Percentiles rank a stretch among this genome's conserved stretches.
Conservation (phyloP, 2,888 invertebrate genomes). For the Athalia circularis region DNA sequence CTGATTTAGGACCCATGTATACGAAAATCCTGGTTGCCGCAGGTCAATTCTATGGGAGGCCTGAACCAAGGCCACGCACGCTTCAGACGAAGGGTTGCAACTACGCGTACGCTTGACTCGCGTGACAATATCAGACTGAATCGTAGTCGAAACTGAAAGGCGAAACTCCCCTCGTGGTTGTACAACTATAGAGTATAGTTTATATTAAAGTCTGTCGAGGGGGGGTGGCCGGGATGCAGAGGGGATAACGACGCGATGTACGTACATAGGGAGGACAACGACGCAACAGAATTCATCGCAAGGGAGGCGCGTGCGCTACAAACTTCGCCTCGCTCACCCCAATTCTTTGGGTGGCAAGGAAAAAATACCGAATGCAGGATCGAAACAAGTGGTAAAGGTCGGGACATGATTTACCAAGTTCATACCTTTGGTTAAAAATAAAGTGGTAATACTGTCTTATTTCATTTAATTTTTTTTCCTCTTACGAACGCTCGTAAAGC, state of each 20-base stretch:
- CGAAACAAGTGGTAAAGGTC: not conserved
- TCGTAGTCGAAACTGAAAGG: conserved; percentile 46
- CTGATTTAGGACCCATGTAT: conserved; percentile 68
- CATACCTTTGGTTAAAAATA: too few species aligned
- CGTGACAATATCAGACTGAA: conserved; percentile 68
- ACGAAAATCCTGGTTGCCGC: conserved; percentile 50
- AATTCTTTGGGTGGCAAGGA: not conserved
- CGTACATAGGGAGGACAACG: conserved; percentile 49
- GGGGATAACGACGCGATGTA: conserved; percentile 52
- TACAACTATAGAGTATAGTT: conserved; percentile 3
- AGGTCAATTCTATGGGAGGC: conserved; percentile 33
- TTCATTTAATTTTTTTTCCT: too few species aligned
- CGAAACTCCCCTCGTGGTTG: conserved; percentile 52
- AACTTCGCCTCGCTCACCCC: conserved; percentile 48
- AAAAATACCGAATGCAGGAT: not conserved
- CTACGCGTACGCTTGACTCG: conserved; percentile 59
- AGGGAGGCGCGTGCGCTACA: conserved; percentile 48
- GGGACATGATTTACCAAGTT: too few species aligned
- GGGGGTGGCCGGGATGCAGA: conserved; percentile 36
- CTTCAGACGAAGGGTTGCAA: conserved; percentile 35
- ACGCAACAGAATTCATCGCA: conserved; percentile 46
- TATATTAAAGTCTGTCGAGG: conserved; percentile 22
- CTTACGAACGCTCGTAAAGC: too few species aligned
- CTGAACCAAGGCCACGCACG: conserved; percentile 24
- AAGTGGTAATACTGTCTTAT: too few species aligned